Evolutionary conservation across 92 coral and sea anemone genomes (phyloP), one percentile per base, ranked within the genome.

Genomic region (Parazoanthus swiftii): DNA sequence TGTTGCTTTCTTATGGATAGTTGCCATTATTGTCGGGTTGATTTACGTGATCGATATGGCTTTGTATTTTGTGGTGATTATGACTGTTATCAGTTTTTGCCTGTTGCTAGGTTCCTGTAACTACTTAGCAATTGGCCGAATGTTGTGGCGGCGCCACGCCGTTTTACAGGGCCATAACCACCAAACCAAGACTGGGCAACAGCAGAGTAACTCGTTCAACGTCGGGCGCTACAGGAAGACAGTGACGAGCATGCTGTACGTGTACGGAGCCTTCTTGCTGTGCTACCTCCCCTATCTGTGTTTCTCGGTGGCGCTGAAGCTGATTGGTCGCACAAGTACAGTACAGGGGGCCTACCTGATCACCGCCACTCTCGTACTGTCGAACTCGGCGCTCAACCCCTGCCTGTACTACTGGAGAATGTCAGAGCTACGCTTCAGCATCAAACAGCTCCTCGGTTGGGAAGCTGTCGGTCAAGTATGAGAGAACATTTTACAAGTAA

Each of bases 241-340:
- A 10, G 93, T 91, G 3, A 83, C 84, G 36, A 88, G 91, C 63
- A 88, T 91, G 93, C 81, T 88, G 82, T 88, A 88, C 16, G 91
- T 91, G 48, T 91, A 91, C 36, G 89, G 91, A 39, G 54, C 85
- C 59, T 91, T 91, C 74, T 79, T 91, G 20, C 29, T 91, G 36
- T 91, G 93, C 33, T 91, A 91, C 51, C 44, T 91, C n/a, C 93
- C 93, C 38, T 91, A 91, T 71, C 75, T 91, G 50, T 85, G 87
- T 50, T 88, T 91, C n/a, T 89, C 89, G 21, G 87, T 88, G 59
- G 75, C 76, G 50, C 86, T 81, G 58, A 81, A 81, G 72, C 76
- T 81, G 35, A 46, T 81, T 11, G 86, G 86, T 10, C 86, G 86
- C 59, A 81, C 86, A 50, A 65, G 37, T 39, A 38, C 86, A 14